A percentile compares a stretch with the other conserved stretches of the same genome.
Evolutionary conservation across 2,888 invertebrate genomes (phyloP).

Genomic region (Hypolimnas misippus): DNA sequence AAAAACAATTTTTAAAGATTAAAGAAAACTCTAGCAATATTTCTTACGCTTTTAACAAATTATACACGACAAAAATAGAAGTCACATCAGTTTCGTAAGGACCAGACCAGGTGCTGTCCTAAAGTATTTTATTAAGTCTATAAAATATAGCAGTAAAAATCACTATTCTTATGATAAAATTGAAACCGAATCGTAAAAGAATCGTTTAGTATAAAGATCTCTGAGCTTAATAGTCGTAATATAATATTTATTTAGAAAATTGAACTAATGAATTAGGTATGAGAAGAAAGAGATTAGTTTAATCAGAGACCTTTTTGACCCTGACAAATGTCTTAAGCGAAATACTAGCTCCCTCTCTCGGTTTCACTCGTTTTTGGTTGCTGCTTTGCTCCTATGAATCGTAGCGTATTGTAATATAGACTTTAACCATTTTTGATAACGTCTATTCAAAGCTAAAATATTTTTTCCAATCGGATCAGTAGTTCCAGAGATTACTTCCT

Average conservation of each 20-base stretch:
- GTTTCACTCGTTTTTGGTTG: no score
- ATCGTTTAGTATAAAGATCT: neutral
- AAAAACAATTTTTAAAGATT: neutral
- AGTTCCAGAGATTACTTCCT: no score
- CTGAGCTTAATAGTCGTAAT: neutral
- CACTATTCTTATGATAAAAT: neutral
- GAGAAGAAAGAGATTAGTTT: neutral
- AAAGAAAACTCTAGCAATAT: neutral
- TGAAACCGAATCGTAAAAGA: slow-evolving; percentile 4
- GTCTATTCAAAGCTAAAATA: no score
- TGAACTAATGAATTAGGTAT: slow-evolving; percentile 1
- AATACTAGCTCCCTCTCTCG: no score
- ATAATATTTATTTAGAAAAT: slow-evolving; percentile 3
- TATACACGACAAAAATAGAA: neutral
- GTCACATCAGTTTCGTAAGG: neutral
- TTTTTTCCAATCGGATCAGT: no score
- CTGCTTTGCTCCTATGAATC: no score
- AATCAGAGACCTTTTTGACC: no score
- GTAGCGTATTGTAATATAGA: no score
- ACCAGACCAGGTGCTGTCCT: neutral
- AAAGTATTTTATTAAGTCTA: neutral
- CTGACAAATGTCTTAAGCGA: no score
- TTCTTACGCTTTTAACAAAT: neutral
- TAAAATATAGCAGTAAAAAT: no score
- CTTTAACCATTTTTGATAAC: no score